Percentiles rank a stretch among this genome's conserved stretches.
Conservation (phyloP, 2,888 invertebrate species). For the Tribolium freemani region DNA sequence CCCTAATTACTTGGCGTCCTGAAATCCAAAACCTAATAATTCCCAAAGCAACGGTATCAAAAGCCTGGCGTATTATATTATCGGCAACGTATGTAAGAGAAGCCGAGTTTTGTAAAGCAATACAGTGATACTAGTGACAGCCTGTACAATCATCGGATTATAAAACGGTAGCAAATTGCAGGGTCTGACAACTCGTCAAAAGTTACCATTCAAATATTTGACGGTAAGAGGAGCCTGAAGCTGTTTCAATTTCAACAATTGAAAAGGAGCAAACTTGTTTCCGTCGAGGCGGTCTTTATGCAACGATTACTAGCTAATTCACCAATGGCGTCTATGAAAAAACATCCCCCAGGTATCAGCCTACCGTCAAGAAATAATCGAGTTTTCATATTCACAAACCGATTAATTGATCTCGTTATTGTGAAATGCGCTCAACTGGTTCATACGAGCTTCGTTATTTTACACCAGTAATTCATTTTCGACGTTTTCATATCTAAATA, state of each 20-base stretch:
- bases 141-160: conserved; percentile 46
- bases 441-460: conserved; percentile 55
- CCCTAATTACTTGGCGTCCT: not conserved
- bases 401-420: conserved; percentile 58
- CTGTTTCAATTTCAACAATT: conserved; percentile 40
- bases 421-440: conserved; percentile 50
- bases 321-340: conserved; percentile 25
- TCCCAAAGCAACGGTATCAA: not conserved
- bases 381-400: conserved; percentile 38
- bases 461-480: conserved; percentile 56
- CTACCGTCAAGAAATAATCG: conserved; percentile 11
- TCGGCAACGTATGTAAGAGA: not conserved
- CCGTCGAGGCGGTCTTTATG: conserved; percentile 42
- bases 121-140: conserved; percentile 41
- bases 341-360: not conserved
- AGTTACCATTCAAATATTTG: conserved; percentile 48
- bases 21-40: not conserved
- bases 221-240: conserved; percentile 50
- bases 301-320: conserved; percentile 37
- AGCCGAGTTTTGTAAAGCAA: conserved; percentile 23
- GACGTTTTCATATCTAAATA: conserved; percentile 49
- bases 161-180: conserved; percentile 39
- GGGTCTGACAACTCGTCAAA: conserved; percentile 47
- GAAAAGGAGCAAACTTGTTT: conserved; percentile 30
- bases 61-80: not conserved